phyloP scores from a whole-genome alignment of 2,888 invertebrate genomes.

The Troilus luridus region DNA sequence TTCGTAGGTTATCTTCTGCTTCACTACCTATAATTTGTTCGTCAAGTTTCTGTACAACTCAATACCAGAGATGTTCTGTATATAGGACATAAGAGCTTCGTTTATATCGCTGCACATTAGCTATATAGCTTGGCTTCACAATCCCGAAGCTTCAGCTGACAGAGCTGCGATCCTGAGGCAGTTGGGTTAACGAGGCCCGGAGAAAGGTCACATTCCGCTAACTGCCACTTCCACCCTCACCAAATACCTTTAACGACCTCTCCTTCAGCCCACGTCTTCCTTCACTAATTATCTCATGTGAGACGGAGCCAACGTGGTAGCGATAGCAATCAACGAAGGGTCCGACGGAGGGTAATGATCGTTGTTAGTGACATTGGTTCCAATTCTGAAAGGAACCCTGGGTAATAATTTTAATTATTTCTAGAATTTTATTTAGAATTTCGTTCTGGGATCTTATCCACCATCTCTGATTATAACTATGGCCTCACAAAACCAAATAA shows the following conservation, averaged over 20 bases:
- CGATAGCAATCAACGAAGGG: background rate
- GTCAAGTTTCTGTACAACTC: no score
- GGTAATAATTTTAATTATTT: no score
- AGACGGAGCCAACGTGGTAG: background rate
- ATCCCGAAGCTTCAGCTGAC: background rate
- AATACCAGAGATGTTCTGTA: no score
- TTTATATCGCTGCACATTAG: no score
- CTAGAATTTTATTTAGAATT: no score
- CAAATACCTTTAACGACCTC: constrained; percentile 3
- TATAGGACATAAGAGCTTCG: no score
- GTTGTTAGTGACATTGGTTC: background rate
- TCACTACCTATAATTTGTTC: no score
- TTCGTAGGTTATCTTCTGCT: no score
- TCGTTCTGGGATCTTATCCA: no score
- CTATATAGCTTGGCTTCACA: background rate
- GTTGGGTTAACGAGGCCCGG: background rate
- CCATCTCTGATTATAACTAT: no score
- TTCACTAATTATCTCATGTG: background rate
- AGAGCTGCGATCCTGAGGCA: background rate
- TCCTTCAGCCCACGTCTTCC: background rate
- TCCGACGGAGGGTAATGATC: background rate
- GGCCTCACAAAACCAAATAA: no score
- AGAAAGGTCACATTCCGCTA: constrained; percentile 11
- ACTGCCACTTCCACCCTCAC: background rate
- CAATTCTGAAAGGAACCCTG: no score